A percentile compares a stretch with the other conserved stretches of the same genome.
Evolutionary conservation across 2,797 vertebrate species (phyloP).

Genomic region (Onychomys torridus): DNA sequence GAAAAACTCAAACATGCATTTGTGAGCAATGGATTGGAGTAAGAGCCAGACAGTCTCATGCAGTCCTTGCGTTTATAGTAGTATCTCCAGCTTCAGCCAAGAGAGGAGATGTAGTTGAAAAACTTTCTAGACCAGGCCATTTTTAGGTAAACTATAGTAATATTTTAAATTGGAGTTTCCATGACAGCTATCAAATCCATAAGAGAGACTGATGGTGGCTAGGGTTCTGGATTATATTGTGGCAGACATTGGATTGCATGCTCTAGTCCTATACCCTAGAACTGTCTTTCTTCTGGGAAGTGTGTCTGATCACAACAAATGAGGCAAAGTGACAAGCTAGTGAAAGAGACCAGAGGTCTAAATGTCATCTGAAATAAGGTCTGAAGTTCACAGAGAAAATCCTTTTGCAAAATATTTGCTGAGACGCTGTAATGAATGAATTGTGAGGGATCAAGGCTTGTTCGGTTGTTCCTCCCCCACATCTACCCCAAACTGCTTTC

Average conservation of each 20-base stretch:
- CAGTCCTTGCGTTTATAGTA: not conserved
- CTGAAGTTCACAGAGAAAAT: slow-evolving; percentile 88
- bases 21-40: slow-evolving; percentile 7
- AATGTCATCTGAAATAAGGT: slow-evolving; percentile 88
- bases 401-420: slow-evolving; percentile 88
- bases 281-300: slow-evolving; percentile 84
- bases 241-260: slow-evolving; percentile 80
- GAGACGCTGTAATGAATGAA: slow-evolving; percentile 84
- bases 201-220: slow-evolving; percentile 10
- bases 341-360: slow-evolving; percentile 84
- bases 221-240: slow-evolving; percentile 59
- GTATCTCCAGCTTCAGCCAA: not conserved
- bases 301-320: slow-evolving; percentile 79
- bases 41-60: not conserved
- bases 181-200: not conserved
- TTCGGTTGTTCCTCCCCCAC: slow-evolving; percentile 66
- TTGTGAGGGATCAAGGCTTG: slow-evolving; percentile 79
- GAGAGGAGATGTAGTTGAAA: not conserved
- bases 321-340: slow-evolving; percentile 83
- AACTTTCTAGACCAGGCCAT: not conserved
- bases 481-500: slow-evolving; percentile 73
- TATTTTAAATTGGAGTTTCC: slow-evolving; percentile 50
- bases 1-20: slow-evolving; percentile 11
- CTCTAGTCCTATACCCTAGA: slow-evolving; percentile 80
- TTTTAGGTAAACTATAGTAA: slow-evolving; percentile 30